A percentile compares a stretch with the other conserved stretches of the same genome.
These are phyloP conservation scores for Murina feae DNA, from an alignment of 2,113 vertebrate species.

Conservation along the genomic window DNA sequence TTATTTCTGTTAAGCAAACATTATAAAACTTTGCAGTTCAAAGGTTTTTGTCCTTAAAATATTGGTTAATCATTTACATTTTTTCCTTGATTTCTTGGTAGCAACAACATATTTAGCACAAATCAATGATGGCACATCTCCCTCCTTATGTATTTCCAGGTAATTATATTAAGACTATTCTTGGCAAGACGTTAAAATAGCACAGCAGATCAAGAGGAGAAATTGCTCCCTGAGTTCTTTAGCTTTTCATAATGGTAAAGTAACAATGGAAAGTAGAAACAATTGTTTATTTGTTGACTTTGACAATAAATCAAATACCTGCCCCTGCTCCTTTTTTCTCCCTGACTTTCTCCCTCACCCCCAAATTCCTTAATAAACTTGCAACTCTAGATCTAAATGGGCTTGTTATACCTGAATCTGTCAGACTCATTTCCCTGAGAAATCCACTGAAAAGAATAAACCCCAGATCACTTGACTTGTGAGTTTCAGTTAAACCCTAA, in stretches of 20 bases:
- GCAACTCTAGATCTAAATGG: not conserved
- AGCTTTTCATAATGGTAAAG: not conserved
- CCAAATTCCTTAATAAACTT: not conserved
- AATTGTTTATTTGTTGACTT: not conserved
- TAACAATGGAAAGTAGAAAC: not conserved
- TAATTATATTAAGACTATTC: not conserved
- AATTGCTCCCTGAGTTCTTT: not conserved
- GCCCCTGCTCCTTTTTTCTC: not conserved
- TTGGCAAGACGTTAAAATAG: not conserved
- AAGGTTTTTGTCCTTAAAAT: constrained; percentile 23
- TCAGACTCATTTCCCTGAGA: not conserved
- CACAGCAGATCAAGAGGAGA: not conserved
- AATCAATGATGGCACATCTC: not conserved
- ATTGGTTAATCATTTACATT: constrained; percentile 43
- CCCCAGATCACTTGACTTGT: not conserved
- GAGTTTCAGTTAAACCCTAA: not conserved
- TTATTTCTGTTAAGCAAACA: not conserved
- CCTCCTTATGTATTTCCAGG: not conserved
- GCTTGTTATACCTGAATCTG: not conserved
- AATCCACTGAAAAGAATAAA: not conserved
- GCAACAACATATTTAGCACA: constrained; percentile 8
- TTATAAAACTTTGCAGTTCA: not conserved
- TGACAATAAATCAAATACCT: not conserved
- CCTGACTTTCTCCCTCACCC: not conserved
- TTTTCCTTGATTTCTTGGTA: not conserved